Base-by-base conservation (phyloP, 2,888 invertebrate genomes). In the Eugnorisma glareosa region DNA sequence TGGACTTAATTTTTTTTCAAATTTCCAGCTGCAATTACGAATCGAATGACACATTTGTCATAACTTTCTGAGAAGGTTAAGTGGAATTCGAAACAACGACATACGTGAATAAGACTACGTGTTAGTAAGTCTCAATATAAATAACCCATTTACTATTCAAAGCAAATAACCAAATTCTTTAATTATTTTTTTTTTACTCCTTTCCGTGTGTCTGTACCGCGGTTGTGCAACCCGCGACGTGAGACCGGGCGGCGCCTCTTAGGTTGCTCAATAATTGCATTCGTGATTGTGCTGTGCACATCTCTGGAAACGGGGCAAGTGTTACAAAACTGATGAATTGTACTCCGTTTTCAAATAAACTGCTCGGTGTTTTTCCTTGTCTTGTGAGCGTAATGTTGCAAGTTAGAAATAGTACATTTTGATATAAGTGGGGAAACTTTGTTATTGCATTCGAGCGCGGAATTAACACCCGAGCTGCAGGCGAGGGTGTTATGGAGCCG, bases 221-320 rank as follows among this genome's bases (percentile, higher is more conserved):
- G 18, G 21, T 78, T 68, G 59, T 40, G 74, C 48, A 77, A 77
- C 18, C n/a, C 18, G 57, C 61, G 24, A 63, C 57, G 37, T 64
- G 54, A 48, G 74, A 61, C 31, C 24, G n/a, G n/a, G n/a, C n/a
- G 24, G 57, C 28, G 76, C 85, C 57, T 83, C 76, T 70, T 31
- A 5, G 15, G 28, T 85, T 84, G 75, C 82, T 54, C 40, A 85
- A 76, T 67, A 63, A 48, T 61, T 45, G 61, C 71, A 72, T 54
- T 75, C 48, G 13, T 54, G 37, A 40, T 40, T 45, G 57, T 63
- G 67, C 59, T n/a, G 37, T 35, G 66, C 67, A 77, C 73, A 82
- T 77, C 40, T 73, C 45, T 48, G 28, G 31, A 82, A 82, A 75
- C 54, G 69, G 74, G 40, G 40, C 69, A 37, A 37, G 18, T 66